Evolutionary conservation across 2,888 invertebrate species (phyloP).

Genomic region (Cheilosia vulpina): DNA sequence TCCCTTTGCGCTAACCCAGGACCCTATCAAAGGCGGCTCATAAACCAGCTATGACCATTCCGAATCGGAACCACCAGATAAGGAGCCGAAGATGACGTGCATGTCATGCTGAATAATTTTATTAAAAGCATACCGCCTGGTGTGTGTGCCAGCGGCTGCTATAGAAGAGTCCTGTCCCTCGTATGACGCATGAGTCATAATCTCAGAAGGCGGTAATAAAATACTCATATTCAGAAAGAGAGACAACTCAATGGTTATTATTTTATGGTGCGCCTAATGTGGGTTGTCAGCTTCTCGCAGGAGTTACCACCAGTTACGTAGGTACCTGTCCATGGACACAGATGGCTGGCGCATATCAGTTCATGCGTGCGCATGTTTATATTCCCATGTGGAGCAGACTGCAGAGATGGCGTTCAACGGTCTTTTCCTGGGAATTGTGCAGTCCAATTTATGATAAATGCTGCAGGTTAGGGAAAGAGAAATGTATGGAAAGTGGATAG

Average conservation of each 20-base stretch:
- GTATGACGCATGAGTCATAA: conserved; percentile 64
- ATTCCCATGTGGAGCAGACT: not conserved
- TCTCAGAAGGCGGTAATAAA: conserved; percentile 67
- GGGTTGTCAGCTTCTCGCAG: conserved; percentile 63
- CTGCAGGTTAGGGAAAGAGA: conserved; percentile 28
- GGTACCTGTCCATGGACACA: conserved; percentile 34
- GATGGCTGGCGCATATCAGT: conserved; percentile 14
- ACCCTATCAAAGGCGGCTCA: conserved; percentile 66
- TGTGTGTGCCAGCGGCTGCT: conserved; percentile 13
- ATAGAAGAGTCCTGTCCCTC: conserved; percentile 27
- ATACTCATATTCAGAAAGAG: conserved; percentile 59
- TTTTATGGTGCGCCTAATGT: conserved; percentile 69
- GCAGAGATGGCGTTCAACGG: not conserved
- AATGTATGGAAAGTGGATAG: conserved; percentile 45
- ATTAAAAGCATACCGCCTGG: conserved; percentile 51
- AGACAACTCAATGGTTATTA: conserved; percentile 72
- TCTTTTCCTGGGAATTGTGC: conserved; percentile 33
- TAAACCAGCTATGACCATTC: conserved; percentile 55
- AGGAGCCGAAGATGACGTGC: conserved; percentile 64
- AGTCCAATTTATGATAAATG: conserved; percentile 42
- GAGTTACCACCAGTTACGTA: conserved; percentile 17
- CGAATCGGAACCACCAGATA: conserved; percentile 51
- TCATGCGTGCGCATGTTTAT: conserved; percentile 22
- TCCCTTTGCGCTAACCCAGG: conserved; percentile 11
- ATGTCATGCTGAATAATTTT: conserved; percentile 66